Percentiles rank a stretch among this genome's conserved stretches.
Evolutionary conservation across 2,888 invertebrate genomes (phyloP).

Genomic region (Oligia strigilis): DNA sequence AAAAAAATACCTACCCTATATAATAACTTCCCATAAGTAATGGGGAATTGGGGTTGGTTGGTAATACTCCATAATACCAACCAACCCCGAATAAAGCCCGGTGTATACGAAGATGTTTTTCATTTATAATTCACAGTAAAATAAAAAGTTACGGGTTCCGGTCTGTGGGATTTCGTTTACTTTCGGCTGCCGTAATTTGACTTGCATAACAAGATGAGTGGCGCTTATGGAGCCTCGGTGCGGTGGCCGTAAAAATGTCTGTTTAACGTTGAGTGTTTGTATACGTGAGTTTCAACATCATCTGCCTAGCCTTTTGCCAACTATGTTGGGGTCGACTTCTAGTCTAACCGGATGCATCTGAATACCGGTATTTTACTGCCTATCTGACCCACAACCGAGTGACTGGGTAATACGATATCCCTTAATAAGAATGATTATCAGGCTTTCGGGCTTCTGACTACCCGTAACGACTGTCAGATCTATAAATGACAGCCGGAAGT

Average conservation of each 20-base stretch:
- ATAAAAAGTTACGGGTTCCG: constrained; percentile 45
- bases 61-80: constrained; percentile 27
- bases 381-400: neutral
- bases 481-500: neutral
- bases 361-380: neutral
- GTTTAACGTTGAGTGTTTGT: neutral
- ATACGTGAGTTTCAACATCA: neutral
- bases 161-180: constrained; percentile 36
- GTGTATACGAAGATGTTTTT: constrained; percentile 37
- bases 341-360: neutral
- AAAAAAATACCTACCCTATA: neutral
- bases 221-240: constrained; percentile 21
- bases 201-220: constrained; percentile 32
- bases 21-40: constrained; percentile 18
- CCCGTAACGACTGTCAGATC: neutral
- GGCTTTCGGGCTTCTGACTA: neutral
- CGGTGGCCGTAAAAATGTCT: neutral
- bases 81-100: constrained; percentile 32
- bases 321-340: neutral
- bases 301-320: neutral
- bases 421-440: neutral
- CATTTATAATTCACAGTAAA: constrained; percentile 46
- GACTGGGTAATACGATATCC: neutral
- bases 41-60: neutral
- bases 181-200: constrained; percentile 11